Evolutionary conservation across 1,140 invertebrate genomes (phyloP), one percentile per base, ranked within the genome.

Genomic region (Zophobas morio): DNA sequence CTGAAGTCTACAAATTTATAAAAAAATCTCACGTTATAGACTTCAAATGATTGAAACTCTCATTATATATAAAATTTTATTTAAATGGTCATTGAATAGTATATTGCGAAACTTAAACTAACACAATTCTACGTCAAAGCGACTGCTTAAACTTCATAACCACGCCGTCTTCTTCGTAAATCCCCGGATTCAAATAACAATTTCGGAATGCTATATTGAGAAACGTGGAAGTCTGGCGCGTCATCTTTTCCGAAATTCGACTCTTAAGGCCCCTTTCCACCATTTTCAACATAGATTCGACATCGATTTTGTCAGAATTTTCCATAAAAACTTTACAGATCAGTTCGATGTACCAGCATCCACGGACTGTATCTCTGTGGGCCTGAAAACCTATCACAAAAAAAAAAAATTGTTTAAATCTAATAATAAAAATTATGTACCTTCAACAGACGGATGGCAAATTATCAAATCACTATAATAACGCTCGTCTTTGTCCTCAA

Each of bases 291-390:
- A 96, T 88, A 81, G 91, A 88, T 77, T 91, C 88, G 33, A 95
- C 81, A 82, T 93, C 89, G 39, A 86, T 87, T 79, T 91, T 85
- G 80, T 90, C 87, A 4, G 93, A 93, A 81, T 91, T 85, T 54
- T 91, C 88, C 86, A 93, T 93, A 83, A 95, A 94, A 76, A 92
- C 88, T 82, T 93, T 87, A 85, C 94, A 95, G 57, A 96, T 87
- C 71, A 90, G 88, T 83, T 94, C 92, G 70, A 96, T 92, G 82
- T 93, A 95, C 92, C 93, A 95, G 70, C 92, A 93, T 20, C 94
- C 94, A 34, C 82, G 82, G 3, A 83, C 75, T 0, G 75, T 82
- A 85, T 95, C 92, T 53, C 94, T 88, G 83, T 91, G 90, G 33
- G 94, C 90, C 56, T 90, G 46, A n/a, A 54, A 56, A 42, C 40